These are phyloP conservation scores for Phrynocephalus guinanensis DNA, from an alignment of 2,797 vertebrate species.

Conservation along the genomic window DNA sequence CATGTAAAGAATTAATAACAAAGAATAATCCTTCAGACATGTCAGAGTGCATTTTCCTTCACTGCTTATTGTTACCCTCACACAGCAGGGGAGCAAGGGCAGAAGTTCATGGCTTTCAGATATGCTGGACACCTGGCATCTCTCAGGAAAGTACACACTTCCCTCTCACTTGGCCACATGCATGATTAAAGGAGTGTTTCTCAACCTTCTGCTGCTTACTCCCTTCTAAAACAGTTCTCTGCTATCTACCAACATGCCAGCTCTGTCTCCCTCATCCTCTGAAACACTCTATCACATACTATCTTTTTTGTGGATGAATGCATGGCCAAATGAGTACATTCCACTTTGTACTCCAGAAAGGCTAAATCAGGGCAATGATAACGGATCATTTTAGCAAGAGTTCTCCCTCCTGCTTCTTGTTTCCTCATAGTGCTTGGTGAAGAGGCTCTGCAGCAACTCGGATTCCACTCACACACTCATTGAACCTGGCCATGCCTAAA, in stretches of 20 bases:
- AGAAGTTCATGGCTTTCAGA: background rate
- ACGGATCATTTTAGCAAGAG: background rate
- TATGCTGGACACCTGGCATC: background rate
- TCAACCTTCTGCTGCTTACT: background rate
- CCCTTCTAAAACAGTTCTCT: background rate
- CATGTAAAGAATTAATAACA: background rate
- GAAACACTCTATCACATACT: too few species aligned
- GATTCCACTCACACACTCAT: background rate
- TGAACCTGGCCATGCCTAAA: background rate
- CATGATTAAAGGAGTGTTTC: background rate
- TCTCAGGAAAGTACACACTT: constrained; percentile 3
- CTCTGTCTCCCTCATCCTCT: background rate
- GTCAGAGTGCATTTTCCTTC: background rate
- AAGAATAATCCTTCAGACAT: background rate
- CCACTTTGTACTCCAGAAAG: background rate
- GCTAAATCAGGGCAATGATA: background rate
- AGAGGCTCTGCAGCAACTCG: background rate
- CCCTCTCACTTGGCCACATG: background rate
- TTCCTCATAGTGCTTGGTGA: background rate
- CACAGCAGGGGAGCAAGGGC: background rate
- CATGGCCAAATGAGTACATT: background rate
- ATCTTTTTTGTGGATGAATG: background rate
- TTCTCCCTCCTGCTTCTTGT: background rate
- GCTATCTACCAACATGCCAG: background rate
- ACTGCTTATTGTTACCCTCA: background rate